Base-by-base conservation (phyloP, 2,888 invertebrate genomes). In the Dryobota labecula region DNA sequence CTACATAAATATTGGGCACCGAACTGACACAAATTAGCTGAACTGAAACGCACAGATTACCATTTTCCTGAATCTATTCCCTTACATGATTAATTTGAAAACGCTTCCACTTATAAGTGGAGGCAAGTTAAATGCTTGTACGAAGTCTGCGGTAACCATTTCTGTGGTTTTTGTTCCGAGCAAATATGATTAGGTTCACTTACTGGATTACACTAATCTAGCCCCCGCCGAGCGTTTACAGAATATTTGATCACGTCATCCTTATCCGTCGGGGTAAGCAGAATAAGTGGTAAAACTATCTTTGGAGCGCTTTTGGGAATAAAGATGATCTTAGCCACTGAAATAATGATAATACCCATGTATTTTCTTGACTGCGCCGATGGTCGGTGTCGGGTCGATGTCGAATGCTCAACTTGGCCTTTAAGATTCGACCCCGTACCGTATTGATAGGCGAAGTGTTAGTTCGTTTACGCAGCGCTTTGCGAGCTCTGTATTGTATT, bases 171-270 rank as follows among this genome's bases (percentile, higher is more conserved):
- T 82, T 84, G 84, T 84, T 82, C 76, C 64, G 67, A 76, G 78
- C 82, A 80, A 84, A 84, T 84, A 84, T 82, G 80, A 84, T 84
- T 82, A 84, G 80, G 73, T 82, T 82, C 80, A 70, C 80, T 83
- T 84, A 73, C 78, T 72, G 80, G 75, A 84, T 84, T 80, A 84
- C 76, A 80, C 75, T 78, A 80, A 80, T 78, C 84, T 78, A 73
- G 73, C 71, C 58, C 57, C 60, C 38, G 56, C 58, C 49, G 69
- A 63, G 74, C 65, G 73, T 71, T 76, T 72, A 70, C 64, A 58
- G 78, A 82, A 78, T 75, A 75, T 79, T 82, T 82, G 78, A 78
- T 81, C 77, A 66, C 62, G 64, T 77, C 77, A 33, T 53, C 38
- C 51, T 43, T 63, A 63, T 54, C n/a, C n/a, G n/a, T n/a, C 49